phyloP scores from a whole-genome alignment of 1,140 invertebrate genomes.

The Pemphigus obesinymphae region DNA sequence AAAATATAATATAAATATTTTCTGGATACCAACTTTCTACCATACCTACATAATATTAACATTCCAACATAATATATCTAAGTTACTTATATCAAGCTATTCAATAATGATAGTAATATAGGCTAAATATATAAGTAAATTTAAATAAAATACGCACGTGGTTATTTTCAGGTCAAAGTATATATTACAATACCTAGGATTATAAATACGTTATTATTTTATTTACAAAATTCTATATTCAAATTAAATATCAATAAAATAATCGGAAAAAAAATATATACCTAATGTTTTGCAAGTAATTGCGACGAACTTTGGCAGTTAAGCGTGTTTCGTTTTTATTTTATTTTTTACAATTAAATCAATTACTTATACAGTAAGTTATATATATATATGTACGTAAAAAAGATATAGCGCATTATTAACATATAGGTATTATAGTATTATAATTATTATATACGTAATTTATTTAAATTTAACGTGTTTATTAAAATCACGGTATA shows the following conservation, averaged over 20 bases:
- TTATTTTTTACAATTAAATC: conserved; percentile 3
- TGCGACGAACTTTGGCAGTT: conserved; percentile 14
- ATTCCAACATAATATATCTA: too few species aligned
- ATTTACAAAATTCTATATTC: conserved; percentile 22
- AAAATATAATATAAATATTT: too few species aligned
- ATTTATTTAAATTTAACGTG: neutral
- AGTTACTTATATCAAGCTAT: too few species aligned
- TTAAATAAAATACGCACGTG: neutral
- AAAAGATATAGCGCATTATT: neutral
- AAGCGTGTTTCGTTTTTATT: neutral
- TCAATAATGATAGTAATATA: too few species aligned
- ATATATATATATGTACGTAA: neutral
- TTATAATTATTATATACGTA: neutral
- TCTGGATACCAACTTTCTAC: too few species aligned
- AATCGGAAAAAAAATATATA: neutral
- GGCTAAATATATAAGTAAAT: too few species aligned
- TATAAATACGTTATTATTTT: conserved; percentile 6
- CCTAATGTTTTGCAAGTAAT: neutral
- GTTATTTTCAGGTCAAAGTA: neutral
- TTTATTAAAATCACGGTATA: neutral
- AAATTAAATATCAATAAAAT: neutral
- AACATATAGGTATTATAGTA: too few species aligned
- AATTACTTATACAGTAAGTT: too few species aligned
- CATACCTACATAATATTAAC: too few species aligned
- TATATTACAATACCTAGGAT: neutral